Conservation (phyloP, 2,888 invertebrate species). For the Trachelus tabidus region DNA sequence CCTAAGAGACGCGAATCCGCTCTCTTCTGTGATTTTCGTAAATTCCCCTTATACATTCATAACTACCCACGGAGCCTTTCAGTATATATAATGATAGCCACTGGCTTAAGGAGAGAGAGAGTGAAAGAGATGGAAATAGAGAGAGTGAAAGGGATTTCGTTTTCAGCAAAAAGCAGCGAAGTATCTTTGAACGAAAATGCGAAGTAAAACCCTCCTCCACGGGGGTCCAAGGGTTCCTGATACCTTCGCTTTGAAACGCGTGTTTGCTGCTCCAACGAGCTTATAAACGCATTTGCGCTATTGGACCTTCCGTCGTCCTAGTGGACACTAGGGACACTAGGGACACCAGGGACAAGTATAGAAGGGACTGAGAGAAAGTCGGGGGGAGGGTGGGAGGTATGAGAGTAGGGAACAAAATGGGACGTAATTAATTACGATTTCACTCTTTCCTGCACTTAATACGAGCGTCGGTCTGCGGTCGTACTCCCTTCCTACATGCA, state of each 20-base stretch:
- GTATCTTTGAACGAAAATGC: not conserved
- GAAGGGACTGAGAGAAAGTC: conserved; percentile 24
- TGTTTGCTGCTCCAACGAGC: conserved; percentile 39
- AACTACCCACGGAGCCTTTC: not conserved
- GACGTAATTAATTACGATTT: conserved; percentile 61
- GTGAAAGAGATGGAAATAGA: not conserved
- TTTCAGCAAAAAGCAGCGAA: not conserved
- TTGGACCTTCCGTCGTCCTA: conserved; percentile 32
- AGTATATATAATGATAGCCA: not conserved
- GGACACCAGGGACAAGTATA: conserved; percentile 11
- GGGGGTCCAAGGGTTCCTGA: conserved; percentile 9
- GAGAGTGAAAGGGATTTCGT: not conserved
- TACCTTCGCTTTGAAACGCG: conserved; percentile 28
- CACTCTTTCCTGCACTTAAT: conserved; percentile 59
- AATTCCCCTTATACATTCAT: not conserved
- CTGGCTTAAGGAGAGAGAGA: not conserved
- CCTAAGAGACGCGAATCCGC: not conserved
- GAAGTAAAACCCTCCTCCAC: not conserved
- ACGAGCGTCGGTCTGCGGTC: conserved; percentile 48
- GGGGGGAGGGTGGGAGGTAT: not conserved
- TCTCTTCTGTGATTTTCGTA: not conserved
- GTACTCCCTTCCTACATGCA: conserved; percentile 37
- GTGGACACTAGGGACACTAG: conserved; percentile 5
- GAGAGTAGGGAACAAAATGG: conserved; percentile 22
- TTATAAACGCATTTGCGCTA: conserved; percentile 52